Conservation (phyloP, 1,140 invertebrate species). For the Sinella curviseta region DNA sequence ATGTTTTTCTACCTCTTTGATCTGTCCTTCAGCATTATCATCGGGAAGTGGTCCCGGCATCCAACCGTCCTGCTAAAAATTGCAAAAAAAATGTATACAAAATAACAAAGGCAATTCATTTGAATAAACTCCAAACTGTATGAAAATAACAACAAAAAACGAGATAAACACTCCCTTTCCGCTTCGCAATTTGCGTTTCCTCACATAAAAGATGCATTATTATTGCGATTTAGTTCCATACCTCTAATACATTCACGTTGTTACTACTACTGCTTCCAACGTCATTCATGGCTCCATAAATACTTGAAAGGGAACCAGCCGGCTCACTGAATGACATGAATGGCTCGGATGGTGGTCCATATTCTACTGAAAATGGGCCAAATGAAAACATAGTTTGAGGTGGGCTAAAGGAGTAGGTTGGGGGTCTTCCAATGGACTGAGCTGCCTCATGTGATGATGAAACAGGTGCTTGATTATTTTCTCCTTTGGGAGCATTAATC, state of each 20-base stretch:
- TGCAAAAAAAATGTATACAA: too few relatives aligned
- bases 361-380: constrained; percentile 10
- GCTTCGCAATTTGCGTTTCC: too few relatives aligned
- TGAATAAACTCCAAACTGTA: too few relatives aligned
- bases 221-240: not conserved
- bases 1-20: not conserved
- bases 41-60: constrained; percentile 22
- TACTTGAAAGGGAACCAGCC: constrained; percentile 1
- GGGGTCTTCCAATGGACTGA: constrained; percentile 10
- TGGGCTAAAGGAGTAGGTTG: not conserved
- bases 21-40: not conserved
- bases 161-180: too few relatives aligned
- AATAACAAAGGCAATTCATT: too few relatives aligned
- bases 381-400: not conserved
- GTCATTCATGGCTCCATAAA: not conserved
- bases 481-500: not conserved
- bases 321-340: constrained; percentile 18
- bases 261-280: not conserved
- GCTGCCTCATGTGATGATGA: constrained; percentile 7
- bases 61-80: too few relatives aligned
- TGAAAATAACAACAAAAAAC: too few relatives aligned
- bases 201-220: not conserved
- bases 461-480: not conserved
- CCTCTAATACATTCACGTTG: not conserved
- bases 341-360: constrained; percentile 27